A percentile compares a stretch with the other conserved stretches of the same genome.
Evolutionary conservation across 2,888 invertebrate genomes (phyloP).

Genomic region (Nomada ruficornis): DNA sequence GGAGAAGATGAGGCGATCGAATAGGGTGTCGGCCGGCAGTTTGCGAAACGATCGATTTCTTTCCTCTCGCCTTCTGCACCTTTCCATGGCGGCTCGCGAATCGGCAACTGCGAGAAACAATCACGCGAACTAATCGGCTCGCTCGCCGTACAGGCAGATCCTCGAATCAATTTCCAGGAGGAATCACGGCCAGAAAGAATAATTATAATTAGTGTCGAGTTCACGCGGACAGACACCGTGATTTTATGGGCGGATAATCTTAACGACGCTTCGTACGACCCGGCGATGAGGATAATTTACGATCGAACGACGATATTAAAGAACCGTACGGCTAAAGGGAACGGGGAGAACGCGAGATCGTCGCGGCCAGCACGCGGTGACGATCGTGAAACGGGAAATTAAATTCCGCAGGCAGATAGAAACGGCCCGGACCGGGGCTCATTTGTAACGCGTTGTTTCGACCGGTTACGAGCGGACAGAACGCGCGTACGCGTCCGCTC

Average conservation of each 20-base stretch:
- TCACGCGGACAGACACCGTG: slow-evolving; percentile 40
- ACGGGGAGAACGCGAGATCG: not conserved
- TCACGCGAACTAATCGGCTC: slow-evolving; percentile 20
- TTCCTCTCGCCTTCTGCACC: not conserved
- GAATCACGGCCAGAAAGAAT: slow-evolving; percentile 42
- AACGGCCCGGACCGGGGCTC: slow-evolving; percentile 41
- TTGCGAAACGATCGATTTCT: slow-evolving; percentile 14
- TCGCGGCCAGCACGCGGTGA: slow-evolving; percentile 2
- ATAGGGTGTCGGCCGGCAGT: slow-evolving; percentile 24
- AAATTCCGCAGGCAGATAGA: slow-evolving; percentile 52
- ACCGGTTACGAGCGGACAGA: slow-evolving; percentile 51
- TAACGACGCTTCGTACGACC: slow-evolving; percentile 58
- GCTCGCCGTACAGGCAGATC: not conserved
- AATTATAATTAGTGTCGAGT: slow-evolving; percentile 53
- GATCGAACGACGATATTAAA: slow-evolving; percentile 60
- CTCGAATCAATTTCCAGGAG: slow-evolving; percentile 36
- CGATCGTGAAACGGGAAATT: slow-evolving; percentile 56
- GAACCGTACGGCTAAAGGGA: slow-evolving; percentile 40
- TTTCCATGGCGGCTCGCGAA: slow-evolving; percentile 20
- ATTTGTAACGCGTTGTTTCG: slow-evolving; percentile 67
- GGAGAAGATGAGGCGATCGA: slow-evolving; percentile 7
- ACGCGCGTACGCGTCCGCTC: slow-evolving; percentile 44
- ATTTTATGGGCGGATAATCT: slow-evolving; percentile 66
- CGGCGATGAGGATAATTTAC: slow-evolving; percentile 58
- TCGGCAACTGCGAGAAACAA: slow-evolving; percentile 37